phyloP scores from a whole-genome alignment of 1,140 invertebrate genomes.

The Colletes latitarsis region DNA sequence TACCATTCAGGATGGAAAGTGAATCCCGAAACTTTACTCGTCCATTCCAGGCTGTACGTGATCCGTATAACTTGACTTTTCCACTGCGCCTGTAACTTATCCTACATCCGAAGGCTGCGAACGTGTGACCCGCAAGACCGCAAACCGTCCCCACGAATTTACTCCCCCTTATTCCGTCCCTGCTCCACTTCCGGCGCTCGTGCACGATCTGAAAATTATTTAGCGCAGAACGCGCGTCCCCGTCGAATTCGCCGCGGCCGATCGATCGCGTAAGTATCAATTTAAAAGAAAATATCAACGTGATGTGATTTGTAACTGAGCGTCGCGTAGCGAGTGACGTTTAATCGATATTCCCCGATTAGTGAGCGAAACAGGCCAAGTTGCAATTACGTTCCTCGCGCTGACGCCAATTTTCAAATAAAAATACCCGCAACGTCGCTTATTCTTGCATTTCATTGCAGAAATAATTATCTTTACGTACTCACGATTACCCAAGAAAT shows the following conservation, averaged over 20 bases:
- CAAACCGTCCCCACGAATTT: slow-evolving; percentile 33
- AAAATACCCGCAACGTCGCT: no score
- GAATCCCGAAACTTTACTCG: slow-evolving; percentile 59
- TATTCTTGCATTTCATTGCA: no score
- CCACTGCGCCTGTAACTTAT: slow-evolving; percentile 54
- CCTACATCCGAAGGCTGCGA: slow-evolving; percentile 52
- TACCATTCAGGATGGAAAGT: slow-evolving; percentile 30
- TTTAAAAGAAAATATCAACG: background rate
- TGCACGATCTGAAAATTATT: slow-evolving; percentile 35
- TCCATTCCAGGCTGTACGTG: slow-evolving; percentile 47
- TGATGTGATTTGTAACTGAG: background rate
- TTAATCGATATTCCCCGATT: background rate
- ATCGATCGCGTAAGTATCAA: slow-evolving; percentile 1
- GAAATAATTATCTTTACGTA: no score
- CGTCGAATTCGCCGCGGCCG: background rate
- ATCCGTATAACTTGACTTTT: slow-evolving; percentile 54
- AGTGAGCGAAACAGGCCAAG: background rate
- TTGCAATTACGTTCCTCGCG: background rate
- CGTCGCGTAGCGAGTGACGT: background rate
- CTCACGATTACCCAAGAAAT: no score
- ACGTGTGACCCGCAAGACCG: slow-evolving; percentile 50
- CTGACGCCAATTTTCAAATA: no score
- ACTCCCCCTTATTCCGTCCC: background rate
- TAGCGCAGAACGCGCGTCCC: slow-evolving; percentile 8
- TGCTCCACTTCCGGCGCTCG: background rate